These are phyloP conservation scores for Chrysolina americana DNA, from an alignment of 2,888 invertebrate genomes.

Conservation along the genomic window DNA sequence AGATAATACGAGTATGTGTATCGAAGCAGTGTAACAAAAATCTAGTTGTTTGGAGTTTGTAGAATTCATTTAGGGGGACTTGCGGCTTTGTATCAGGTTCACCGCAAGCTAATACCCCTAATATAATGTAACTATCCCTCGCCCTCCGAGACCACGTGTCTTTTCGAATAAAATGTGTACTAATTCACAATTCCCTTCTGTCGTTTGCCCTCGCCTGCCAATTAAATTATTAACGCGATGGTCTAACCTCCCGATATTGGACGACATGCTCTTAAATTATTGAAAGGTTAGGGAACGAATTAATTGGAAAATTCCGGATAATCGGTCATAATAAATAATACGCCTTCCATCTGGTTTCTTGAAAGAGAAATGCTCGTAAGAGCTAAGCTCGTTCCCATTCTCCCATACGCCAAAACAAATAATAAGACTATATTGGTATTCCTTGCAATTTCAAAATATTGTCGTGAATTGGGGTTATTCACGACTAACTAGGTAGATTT, in stretches of 20 bases:
- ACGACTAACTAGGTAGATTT: too few relatives aligned
- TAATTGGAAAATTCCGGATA: constrained; percentile 23
- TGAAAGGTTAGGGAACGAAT: constrained; percentile 12
- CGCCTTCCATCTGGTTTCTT: neutral
- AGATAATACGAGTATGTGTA: neutral
- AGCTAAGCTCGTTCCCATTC: too few relatives aligned
- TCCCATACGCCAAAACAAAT: too few relatives aligned
- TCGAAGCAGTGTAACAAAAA: constrained; percentile 10
- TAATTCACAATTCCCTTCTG: constrained; percentile 58
- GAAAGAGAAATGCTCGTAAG: neutral
- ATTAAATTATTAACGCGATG: constrained; percentile 59
- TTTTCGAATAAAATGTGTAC: constrained; percentile 60
- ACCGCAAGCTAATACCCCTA: constrained; percentile 46
- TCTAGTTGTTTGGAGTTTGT: constrained; percentile 19
- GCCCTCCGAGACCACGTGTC: constrained; percentile 56
- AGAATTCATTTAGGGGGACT: constrained; percentile 9
- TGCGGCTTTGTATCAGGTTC: constrained; percentile 34
- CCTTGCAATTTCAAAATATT: too few relatives aligned
- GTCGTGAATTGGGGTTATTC: too few relatives aligned
- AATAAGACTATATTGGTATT: too few relatives aligned
- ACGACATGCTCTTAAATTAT: constrained; percentile 28
- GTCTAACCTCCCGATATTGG: constrained; percentile 43
- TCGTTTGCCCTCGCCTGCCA: constrained; percentile 48
- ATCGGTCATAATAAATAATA: constrained; percentile 16
- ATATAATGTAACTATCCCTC: constrained; percentile 59